phyloP scores from a whole-genome alignment of 1,140 invertebrate genomes.

The Papilio polyxenes region DNA sequence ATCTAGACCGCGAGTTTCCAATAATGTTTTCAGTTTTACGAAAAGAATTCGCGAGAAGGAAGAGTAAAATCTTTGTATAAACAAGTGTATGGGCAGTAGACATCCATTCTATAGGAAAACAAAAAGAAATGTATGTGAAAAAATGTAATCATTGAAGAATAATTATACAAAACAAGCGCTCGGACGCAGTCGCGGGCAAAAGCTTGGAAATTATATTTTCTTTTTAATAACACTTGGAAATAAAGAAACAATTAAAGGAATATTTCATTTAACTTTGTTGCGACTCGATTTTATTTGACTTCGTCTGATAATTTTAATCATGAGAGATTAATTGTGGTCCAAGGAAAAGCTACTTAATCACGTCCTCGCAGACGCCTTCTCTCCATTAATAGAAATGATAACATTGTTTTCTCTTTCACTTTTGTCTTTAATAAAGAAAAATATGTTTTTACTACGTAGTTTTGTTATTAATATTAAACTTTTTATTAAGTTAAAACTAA shows the following conservation, averaged over 20 bases:
- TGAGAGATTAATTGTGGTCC: constrained; percentile 17
- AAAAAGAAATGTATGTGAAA: no score
- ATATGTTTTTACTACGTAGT: not conserved
- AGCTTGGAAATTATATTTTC: no score
- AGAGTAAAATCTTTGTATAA: no score
- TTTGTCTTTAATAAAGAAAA: constrained; percentile 17
- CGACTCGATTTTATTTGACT: not conserved
- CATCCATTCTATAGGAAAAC: no score
- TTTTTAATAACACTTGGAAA: not conserved
- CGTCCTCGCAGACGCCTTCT: constrained; percentile 10
- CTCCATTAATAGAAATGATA: constrained; percentile 33
- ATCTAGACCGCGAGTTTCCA: not conserved
- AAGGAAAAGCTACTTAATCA: constrained; percentile 31
- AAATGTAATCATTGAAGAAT: no score
- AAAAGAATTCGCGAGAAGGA: no score
- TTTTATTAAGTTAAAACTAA: not conserved
- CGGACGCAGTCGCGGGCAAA: no score
- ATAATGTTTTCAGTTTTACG: no score
- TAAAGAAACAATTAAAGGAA: not conserved
- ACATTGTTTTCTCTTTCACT: constrained; percentile 7
- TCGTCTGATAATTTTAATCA: constrained; percentile 15
- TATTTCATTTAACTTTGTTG: not conserved
- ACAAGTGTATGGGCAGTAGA: no score
- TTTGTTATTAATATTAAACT: not conserved
- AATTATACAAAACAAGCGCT: no score